Evolutionary conservation across 2,113 vertebrate genomes (phyloP).

Genomic region (Cranoglanis bouderius): DNA sequence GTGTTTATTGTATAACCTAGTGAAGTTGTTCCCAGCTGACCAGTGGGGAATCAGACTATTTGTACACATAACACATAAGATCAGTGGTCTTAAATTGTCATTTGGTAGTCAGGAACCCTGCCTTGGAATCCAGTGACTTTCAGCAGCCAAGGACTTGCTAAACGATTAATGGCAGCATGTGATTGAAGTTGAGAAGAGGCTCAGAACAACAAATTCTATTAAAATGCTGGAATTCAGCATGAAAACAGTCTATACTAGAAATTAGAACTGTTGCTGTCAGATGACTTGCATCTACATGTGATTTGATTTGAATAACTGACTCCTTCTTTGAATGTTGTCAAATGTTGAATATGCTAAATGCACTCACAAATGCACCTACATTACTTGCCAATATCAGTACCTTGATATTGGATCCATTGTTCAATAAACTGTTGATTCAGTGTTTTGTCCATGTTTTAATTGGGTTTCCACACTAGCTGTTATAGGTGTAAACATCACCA

Average conservation of each 20-base stretch:
- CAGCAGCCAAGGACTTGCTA: conserved; percentile 60
- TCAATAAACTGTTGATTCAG: not conserved
- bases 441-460: not conserved
- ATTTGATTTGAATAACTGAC: conserved; percentile 66
- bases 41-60: conserved; percentile 55
- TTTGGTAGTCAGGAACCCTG: conserved; percentile 58
- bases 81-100: conserved; percentile 62
- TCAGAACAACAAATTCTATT: conserved; percentile 77
- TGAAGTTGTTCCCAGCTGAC: conserved; percentile 41
- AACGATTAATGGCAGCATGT: conserved; percentile 70
- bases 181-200: conserved; percentile 69
- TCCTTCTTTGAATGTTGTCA: conserved; percentile 77
- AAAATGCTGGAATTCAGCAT: conserved; percentile 79
- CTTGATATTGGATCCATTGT: conserved; percentile 24
- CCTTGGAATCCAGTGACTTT: conserved; percentile 57
- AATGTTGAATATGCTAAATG: conserved; percentile 73
- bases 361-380: conserved; percentile 54
- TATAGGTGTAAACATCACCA: not conserved
- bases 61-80: conserved; percentile 56
- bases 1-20: conserved; percentile 33
- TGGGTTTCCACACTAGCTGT: conserved; percentile 1
- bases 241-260: conserved; percentile 81
- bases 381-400: conserved; percentile 45
- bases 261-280: conserved; percentile 77
- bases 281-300: conserved; percentile 73